A percentile compares a stretch with the other conserved stretches of the same genome.
These are phyloP conservation scores for Daboia siamensis DNA, from an alignment of 2,113 vertebrate species.

Conservation along the genomic window DNA sequence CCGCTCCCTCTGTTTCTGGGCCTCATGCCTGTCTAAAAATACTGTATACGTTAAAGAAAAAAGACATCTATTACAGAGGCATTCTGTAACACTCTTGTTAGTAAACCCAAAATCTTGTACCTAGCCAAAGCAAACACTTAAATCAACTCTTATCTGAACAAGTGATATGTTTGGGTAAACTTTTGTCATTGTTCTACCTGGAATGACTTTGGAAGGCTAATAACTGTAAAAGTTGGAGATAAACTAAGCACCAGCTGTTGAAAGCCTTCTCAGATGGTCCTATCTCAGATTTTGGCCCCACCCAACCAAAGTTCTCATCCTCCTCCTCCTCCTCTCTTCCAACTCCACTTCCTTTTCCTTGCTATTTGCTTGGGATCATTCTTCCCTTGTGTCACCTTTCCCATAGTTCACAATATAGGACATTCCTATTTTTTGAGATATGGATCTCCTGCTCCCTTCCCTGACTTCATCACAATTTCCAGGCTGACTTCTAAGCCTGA, in stretches of 20 bases:
- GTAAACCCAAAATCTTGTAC: not conserved
- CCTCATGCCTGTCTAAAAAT: not conserved
- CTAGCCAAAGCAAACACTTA: not conserved
- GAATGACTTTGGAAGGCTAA: not conserved
- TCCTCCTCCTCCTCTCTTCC: not conserved
- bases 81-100: not conserved
- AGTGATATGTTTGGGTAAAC: not conserved
- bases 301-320: not conserved
- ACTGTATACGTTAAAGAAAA: not conserved
- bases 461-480: not conserved
- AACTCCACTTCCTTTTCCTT: not conserved
- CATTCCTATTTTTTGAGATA: not conserved
- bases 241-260: not conserved
- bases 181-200: not conserved
- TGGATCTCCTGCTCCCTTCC: not conserved
- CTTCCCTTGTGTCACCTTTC: not conserved
- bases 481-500: not conserved
- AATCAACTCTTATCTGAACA: not conserved
- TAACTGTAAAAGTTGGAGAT: not conserved
- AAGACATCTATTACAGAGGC: not conserved
- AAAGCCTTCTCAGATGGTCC: not conserved
- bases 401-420: not conserved
- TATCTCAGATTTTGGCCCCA: not conserved
- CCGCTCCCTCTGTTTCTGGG: not conserved
- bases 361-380: not conserved